Evolutionary conservation across 2,888 invertebrate genomes (phyloP).

Genomic region (Icerya purchasi): DNA sequence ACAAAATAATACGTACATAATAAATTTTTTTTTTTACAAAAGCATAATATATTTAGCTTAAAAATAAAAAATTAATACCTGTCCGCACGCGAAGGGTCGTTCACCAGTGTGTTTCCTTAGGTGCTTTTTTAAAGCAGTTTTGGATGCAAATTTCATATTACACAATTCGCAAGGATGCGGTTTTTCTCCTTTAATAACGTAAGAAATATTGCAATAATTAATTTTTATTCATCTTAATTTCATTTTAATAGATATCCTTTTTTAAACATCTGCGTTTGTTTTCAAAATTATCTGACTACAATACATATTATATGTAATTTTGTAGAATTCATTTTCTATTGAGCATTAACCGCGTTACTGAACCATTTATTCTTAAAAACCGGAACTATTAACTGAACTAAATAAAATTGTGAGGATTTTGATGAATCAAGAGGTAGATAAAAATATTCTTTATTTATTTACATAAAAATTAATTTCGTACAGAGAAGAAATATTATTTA

Average conservation of each 20-base stretch:
- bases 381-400: no score
- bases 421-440: no score
- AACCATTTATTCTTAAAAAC: no score
- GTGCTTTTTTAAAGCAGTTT: conserved; percentile 57
- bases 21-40: background rate
- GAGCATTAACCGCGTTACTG: no score
- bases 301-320: no score
- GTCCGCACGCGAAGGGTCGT: conserved; percentile 41
- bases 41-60: background rate
- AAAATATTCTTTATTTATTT: no score
- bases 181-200: conserved; percentile 27
- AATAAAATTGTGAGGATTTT: no score
- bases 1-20: background rate
- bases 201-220: conserved; percentile 2
- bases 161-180: conserved; percentile 53
- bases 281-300: no score
- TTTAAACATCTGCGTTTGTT: background rate
- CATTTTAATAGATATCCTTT: background rate
- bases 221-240: background rate
- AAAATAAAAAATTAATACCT: conserved; percentile 27
- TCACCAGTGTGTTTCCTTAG: conserved; percentile 35
- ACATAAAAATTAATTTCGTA: no score
- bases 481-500: no score
- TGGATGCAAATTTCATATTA: conserved; percentile 46
- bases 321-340: no score